Conservation (phyloP, 2,113 vertebrate genomes). For the Heliornis fulica region DNA sequence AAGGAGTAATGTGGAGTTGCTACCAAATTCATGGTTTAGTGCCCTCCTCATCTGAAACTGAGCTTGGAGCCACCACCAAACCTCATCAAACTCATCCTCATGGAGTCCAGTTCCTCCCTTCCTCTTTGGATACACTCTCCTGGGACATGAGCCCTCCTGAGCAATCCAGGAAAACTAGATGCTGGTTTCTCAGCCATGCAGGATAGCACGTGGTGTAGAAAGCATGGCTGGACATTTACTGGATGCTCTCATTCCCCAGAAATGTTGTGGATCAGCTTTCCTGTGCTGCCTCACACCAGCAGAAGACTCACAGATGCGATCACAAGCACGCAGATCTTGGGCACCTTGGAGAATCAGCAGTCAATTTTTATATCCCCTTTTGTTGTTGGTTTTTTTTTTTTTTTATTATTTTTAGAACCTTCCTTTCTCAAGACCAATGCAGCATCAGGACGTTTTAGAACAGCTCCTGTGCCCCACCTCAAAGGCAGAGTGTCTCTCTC, state of each 20-base stretch:
- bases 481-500: not conserved
- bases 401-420: too few species aligned
- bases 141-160: not conserved
- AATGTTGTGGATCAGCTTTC: not conserved
- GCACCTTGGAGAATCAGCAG: not conserved
- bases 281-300: not conserved
- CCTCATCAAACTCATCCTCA: not conserved
- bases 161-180: accelerated
- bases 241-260: not conserved
- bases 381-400: too few species aligned
- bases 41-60: not conserved
- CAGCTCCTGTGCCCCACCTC: constrained; percentile 25
- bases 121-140: not conserved
- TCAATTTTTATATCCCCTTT: not conserved
- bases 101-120: not conserved
- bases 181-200: not conserved
- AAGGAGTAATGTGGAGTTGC: not conserved
- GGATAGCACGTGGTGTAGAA: not conserved
- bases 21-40: not conserved
- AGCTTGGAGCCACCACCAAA: not conserved
- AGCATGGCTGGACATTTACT: accelerated
- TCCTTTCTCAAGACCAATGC: not conserved
- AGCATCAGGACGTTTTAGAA: not conserved
- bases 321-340: not conserved
- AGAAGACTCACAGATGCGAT: not conserved